Evolutionary conservation across 2,888 invertebrate genomes (phyloP), one percentile per base, ranked within the genome.

Genomic region (Aspidiotus rigidus): DNA sequence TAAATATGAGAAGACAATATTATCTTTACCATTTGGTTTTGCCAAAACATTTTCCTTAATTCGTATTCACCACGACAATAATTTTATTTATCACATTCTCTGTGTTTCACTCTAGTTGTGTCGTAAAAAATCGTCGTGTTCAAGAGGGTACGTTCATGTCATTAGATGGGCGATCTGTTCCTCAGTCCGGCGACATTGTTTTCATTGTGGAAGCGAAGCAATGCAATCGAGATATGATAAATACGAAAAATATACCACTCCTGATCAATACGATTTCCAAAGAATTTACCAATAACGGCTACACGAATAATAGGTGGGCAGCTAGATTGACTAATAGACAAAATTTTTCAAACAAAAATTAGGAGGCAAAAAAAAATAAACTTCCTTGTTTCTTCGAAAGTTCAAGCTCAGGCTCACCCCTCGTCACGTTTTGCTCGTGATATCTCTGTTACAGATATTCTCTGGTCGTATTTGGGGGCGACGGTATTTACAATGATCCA

Each of bases 171-270:
- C 75, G 78, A 13, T 76, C 78, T 17, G 80, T 87, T 7, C 86
- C 86, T 0, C 82, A 79, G 72, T 87, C 89, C 7, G 87, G 88
- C 3, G 96, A 96, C 78, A 82, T 94, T 0, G 90, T 95, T 66
- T 90, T 96, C 77, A 85, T 96, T 66, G 83, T 95, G 0, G 94
- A 96, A 76, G 91, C 93, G 1, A 88, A 89, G 74, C 80, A 82
- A 7, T 95, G 95, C 77, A 95, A 94, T 79, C 81, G 81, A 72
- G 84, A 87, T 73, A 77, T 90, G 1, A 81, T 83, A 53, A 81
- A 81, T 70, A 82, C 80, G 67, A 86, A 85, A 75, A 89, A 86
- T 74, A 83, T 91, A 64, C 87, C 87, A 75, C 79, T 83, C 7
- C 80, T 93, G 55, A 78, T 89, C 0, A 82, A 83, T 60, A 83